Evolutionary conservation across 2,797 vertebrate species (phyloP).

Genomic region (Tauraco hartlaubi): DNA sequence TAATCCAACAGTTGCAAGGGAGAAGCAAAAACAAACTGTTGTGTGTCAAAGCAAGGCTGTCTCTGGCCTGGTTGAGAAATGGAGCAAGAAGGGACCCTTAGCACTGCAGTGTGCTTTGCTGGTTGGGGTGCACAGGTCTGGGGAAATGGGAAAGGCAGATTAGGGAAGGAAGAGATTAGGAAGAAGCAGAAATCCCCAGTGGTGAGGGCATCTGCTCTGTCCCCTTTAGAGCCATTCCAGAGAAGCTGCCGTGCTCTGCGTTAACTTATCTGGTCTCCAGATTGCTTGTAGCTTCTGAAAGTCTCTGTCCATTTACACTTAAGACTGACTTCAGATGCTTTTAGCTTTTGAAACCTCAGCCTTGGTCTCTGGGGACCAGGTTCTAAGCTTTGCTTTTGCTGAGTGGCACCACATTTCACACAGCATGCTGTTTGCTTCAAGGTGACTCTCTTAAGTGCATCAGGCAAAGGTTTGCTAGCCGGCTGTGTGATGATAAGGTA

Average conservation of each 20-base stretch:
- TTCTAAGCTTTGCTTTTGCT: neutral
- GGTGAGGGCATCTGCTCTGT: neutral
- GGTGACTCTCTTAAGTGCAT: neutral
- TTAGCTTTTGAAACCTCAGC: neutral
- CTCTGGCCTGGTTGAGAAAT: no score
- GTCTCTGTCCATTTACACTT: accelerated
- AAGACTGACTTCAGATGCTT: neutral
- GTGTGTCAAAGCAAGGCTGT: neutral
- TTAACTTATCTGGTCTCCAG: neutral
- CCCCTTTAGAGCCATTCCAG: neutral
- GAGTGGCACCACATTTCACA: neutral
- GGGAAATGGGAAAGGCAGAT: neutral
- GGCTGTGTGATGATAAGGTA: neutral
- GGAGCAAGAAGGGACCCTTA: neutral
- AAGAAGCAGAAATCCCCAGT: neutral
- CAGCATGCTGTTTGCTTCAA: neutral
- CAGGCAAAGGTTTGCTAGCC: neutral
- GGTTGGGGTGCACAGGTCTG: neutral
- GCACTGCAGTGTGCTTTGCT: neutral
- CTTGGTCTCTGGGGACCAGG: neutral
- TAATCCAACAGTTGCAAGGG: neutral
- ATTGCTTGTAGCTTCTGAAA: neutral
- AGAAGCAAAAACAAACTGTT: neutral
- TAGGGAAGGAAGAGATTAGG: neutral
- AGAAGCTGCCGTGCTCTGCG: accelerated